Conservation (phyloP, 2,888 invertebrate species). For the Brachyptera risi region DNA sequence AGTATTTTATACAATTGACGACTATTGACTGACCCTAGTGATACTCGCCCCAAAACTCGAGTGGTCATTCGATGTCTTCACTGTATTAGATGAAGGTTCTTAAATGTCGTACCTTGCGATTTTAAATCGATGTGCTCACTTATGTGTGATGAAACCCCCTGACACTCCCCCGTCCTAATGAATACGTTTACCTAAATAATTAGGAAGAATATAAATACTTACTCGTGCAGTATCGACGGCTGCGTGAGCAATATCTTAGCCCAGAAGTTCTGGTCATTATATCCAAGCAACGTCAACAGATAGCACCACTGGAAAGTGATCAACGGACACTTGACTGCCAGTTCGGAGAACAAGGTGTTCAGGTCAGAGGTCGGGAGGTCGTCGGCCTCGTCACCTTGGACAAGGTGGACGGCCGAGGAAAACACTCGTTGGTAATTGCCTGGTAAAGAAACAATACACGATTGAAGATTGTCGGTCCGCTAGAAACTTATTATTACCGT, state of each 20-base stretch:
- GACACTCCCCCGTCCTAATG: too few species aligned
- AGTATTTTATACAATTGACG: too few species aligned
- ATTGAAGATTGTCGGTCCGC: too few species aligned
- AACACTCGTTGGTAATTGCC: constrained; percentile 54
- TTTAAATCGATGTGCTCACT: too few species aligned
- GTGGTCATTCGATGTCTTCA: too few species aligned
- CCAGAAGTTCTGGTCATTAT: constrained; percentile 68
- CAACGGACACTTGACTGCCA: constrained; percentile 57
- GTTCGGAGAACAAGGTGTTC: constrained; percentile 54
- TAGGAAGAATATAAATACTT: neutral
- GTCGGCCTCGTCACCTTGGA: constrained; percentile 51
- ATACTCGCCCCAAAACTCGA: too few species aligned
- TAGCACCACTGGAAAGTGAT: constrained; percentile 76
- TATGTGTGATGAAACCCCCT: too few species aligned
- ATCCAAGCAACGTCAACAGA: constrained; percentile 67
- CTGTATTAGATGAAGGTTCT: too few species aligned
- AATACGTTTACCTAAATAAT: neutral
- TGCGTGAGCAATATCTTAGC: constrained; percentile 51
- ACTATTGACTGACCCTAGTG: too few species aligned
- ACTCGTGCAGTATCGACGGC: constrained; percentile 18
- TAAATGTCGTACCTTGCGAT: too few species aligned
- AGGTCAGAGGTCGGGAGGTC: constrained; percentile 52
- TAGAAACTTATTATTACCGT: too few species aligned
- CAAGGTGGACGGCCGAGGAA: constrained; percentile 51
- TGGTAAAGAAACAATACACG: too few species aligned